Evolutionary conservation across 2,797 vertebrate genomes (phyloP), one percentile per base, ranked within the genome.

Genomic region (Hyperoplus lanceolatus): DNA sequence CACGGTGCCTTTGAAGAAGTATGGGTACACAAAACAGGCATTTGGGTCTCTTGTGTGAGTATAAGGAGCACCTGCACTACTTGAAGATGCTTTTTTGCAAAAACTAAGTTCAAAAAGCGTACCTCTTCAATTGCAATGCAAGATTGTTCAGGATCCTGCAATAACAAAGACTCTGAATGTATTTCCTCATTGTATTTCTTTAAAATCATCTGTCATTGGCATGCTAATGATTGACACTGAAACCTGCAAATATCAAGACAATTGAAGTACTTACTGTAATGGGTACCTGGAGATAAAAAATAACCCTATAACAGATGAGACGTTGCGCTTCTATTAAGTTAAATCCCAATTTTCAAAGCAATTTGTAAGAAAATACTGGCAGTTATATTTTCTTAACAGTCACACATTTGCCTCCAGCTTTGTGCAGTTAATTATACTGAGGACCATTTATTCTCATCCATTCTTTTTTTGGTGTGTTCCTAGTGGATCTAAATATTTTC

Each of bases 271-370:
- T 91, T 92, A 92, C 81, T 91, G 29, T 29, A 29, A 29, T 29
- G 84, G 76, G 73, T 65, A 87, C 84, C 89, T 87, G 81, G 67
- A 94, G 92, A 94, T 93, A 93, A 94, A 92, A 93, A 94, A 94
- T 92, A 91, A 85, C 92, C 86, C 29, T 93, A 93, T 90, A 89
- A 90, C 75, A 87, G 87, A 91, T 90, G 60, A 90, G 92, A 91
- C 86, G 80, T 71, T 76, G 71, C 54, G 36, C 82, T 74, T 90
- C 87, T 88, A 85, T 91, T 90, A 79, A 83, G 82, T 88, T 88
- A 92, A 92, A 80, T 88, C 73, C 62, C 77, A 74, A 90, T 93
- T 92, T 91, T 85, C 63, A 42, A 60, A 85, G 85, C 86, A 87
- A 84, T 82, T 89, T 86, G 71, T 60, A 64, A 73, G 29, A 88